Percentiles rank a stretch among this genome's conserved stretches.
phyloP scores from a whole-genome alignment of 2,888 invertebrate species.

The Lacanobia oleracea region DNA sequence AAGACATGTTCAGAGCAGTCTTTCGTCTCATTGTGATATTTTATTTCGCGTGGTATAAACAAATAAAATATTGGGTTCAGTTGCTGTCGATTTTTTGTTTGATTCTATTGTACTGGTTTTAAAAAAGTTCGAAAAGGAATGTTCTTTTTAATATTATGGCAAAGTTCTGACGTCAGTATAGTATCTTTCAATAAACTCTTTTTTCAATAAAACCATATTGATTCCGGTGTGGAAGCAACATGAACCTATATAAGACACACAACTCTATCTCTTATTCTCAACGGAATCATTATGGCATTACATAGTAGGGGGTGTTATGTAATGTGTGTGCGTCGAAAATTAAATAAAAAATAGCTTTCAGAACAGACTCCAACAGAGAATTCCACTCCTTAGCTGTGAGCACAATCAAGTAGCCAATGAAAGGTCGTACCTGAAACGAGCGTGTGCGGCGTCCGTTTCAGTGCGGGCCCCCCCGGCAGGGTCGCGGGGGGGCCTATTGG shows the following conservation, averaged over 20 bases:
- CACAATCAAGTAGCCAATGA: not conserved
- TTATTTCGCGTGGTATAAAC: constrained; percentile 9
- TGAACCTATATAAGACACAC: too few species aligned
- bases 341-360: too few species aligned
- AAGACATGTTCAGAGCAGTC: constrained; percentile 24
- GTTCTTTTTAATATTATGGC: not conserved
- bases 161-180: not conserved
- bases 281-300: too few species aligned
- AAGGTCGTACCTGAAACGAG: constrained; percentile 84
- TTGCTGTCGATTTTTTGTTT: constrained; percentile 2
- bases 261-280: too few species aligned
- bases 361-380: too few species aligned
- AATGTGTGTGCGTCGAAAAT: too few species aligned
- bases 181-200: too few species aligned
- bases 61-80: constrained; percentile 1
- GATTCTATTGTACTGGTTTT: not conserved
- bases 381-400: too few species aligned
- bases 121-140: not conserved
- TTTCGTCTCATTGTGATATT: constrained; percentile 25
- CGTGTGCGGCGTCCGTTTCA: constrained; percentile 91
- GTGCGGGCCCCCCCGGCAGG: constrained; percentile 89
- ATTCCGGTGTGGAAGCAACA: too few species aligned
- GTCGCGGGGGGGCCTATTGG: constrained; percentile 91
- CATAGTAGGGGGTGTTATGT: too few species aligned
- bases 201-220: too few species aligned